Base-by-base conservation (phyloP, 2,797 vertebrate species). In the Acrossocheilus wenchowensis region DNA sequence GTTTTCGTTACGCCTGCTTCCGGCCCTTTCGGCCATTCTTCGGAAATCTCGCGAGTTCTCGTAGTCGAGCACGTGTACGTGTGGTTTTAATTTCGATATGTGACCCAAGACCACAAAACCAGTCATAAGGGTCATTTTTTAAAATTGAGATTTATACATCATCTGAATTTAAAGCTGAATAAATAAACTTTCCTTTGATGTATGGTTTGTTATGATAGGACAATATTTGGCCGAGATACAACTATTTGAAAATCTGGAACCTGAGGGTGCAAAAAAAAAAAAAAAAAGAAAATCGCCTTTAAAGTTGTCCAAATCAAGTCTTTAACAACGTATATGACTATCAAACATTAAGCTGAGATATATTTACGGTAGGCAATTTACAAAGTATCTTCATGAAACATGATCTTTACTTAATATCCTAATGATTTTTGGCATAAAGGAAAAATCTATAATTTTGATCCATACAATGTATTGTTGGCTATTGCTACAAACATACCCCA, bases 1-100 rank as follows among this genome's bases (percentile, higher is more conserved):
- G 74, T 69, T 85, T 85, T 48, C 54, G 82, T 75, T 34, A 74
- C 54, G 12, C 36, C 54, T 62, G 57, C 34, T 52, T 75, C 54
- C 71, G 54, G 82, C 11, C 26, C 34, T 41, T 74, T 43, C 71
- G 54, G 82, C 39, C 54, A 23, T 52, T 45, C 19, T 36, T 66
- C 17, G 39, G 14, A 84, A 69, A 45, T 71, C 62, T 85, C 83
- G 83, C 83, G 83, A 45, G 74, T 0, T 43, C 52, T 73, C 17
- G 6, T 48, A 15, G 60, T 41, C 15, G 6, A 45, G 83, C 83
- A 78, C 83, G 74, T 85, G 83, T 64, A 39, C 57, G 21, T 30
- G 10, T 41, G 30, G 45, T 52, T 12, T 12, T 8, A 50, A 39
- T 41, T 84, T 77, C 30, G 1, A 64, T n/a, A 15, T 34, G 26